phyloP scores from a whole-genome alignment of 2,888 invertebrate genomes.

The Aromia moschata region DNA sequence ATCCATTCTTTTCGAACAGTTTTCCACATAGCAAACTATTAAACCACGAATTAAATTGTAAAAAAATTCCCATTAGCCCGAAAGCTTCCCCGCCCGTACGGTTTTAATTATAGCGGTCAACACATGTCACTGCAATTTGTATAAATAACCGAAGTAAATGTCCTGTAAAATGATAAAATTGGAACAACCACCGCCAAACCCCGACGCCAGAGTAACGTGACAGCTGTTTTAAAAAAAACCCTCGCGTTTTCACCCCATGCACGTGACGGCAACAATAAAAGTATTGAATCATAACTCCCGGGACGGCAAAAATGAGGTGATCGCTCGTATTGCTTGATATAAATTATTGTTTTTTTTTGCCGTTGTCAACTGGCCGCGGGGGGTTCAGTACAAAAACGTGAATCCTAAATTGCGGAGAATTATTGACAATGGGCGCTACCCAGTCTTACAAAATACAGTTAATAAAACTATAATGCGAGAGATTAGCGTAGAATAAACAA shows the following conservation, averaged over 20 bases:
- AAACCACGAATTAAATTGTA: neutral
- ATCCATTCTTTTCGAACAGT: too few relatives aligned
- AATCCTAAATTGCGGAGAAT: constrained; percentile 12
- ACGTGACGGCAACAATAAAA: constrained; percentile 26
- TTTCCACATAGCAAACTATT: too few relatives aligned
- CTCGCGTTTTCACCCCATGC: constrained; percentile 18
- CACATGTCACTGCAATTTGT: constrained; percentile 22
- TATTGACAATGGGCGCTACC: constrained; percentile 5
- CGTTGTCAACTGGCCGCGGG: constrained; percentile 8
- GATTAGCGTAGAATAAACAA: constrained; percentile 22
- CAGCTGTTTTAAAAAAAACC: constrained; percentile 27
- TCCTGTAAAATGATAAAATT: constrained; percentile 24
- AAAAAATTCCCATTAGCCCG: neutral
- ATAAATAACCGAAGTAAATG: constrained; percentile 27
- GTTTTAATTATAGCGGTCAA: constrained; percentile 1
- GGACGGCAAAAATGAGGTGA: constrained; percentile 17
- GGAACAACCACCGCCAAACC: constrained; percentile 16
- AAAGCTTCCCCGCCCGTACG: neutral
- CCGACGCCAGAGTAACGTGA: constrained; percentile 19
- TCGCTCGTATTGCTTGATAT: constrained; percentile 14
- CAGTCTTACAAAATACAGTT: constrained; percentile 19
- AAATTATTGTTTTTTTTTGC: constrained; percentile 19
- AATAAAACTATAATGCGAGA: constrained; percentile 18
- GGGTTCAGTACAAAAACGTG: constrained; percentile 3
- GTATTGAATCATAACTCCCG: constrained; percentile 24